Base-by-base conservation (phyloP, 2,888 invertebrate species). In the Athalia circularis region DNA sequence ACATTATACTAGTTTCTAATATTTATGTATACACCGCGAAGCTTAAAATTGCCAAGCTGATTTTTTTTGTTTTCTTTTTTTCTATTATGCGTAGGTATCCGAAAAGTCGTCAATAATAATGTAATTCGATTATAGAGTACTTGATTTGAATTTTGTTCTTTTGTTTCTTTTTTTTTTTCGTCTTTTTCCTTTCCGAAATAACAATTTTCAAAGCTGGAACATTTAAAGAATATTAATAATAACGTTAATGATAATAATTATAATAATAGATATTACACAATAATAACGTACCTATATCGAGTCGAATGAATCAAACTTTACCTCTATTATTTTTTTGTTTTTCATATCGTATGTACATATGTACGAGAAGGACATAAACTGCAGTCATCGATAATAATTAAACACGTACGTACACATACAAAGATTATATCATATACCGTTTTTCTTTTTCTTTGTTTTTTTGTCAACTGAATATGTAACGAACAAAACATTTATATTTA, bases 251-350 rank as follows among this genome's bases (percentile, higher is more conserved):
- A 81, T 74, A 77, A 57, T 68, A 74, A 74, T 77, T 50, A 78
- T 76, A 77, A 68, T 79, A 78, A 92, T 92, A 83, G 80, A 83
- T 64, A 52, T 52, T 8, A 54, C 29, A 43, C 67, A 47, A 67
- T 57, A 68, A 52, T 72, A 15, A 64, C 9, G 43, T 54, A 67
- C 47, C 77, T 74, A 78, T 76, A 74, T 80, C 81, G 79, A 29
- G 29, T 29, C 29, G 29, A 29, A 29, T 29, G 29, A 29, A 29
- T 29, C 29, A 29, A 29, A 29, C 2, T 29, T 29, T 64, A 45
- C 64, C 11, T n/a, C 70, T 64, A 62, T 62, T 78, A 79, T 76
- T 52, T 61, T 81, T 65, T 77, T 65, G 72, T 74, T 72, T 61
- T 6, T 61, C 15, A 29, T 4, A 61, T 8, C 2, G 29, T 29